Conservation (phyloP, 92 coral and sea anemone genomes). For the Porites evermanni region DNA sequence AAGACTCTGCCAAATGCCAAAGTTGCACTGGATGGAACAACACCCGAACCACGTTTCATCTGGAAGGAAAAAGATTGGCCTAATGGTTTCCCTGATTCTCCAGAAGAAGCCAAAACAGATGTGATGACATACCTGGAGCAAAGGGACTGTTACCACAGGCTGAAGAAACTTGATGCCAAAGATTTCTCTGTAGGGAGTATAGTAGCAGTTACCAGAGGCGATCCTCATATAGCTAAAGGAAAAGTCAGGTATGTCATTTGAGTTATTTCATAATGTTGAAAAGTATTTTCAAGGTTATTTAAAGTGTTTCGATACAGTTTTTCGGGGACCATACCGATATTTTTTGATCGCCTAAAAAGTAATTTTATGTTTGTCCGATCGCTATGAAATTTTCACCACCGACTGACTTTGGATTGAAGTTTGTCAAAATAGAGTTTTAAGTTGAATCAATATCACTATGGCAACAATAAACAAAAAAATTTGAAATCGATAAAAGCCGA, state of each 20-base stretch:
- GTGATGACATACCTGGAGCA: slow-evolving; percentile 94
- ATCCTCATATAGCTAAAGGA: slow-evolving; percentile 87
- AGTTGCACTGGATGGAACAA: slow-evolving; percentile 69
- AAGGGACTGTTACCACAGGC: slow-evolving; percentile 85
- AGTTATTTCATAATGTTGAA: background rate
- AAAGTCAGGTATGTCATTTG: slow-evolving; percentile 75
- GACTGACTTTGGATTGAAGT: too few relatives aligned
- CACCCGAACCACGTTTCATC: slow-evolving; percentile 87
- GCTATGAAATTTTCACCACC: too few relatives aligned
- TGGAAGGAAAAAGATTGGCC: slow-evolving; percentile 93
- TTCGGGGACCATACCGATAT: too few relatives aligned
- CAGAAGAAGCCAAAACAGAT: slow-evolving; percentile 90
- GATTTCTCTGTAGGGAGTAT: slow-evolving; percentile 96
- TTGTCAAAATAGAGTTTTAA: too few relatives aligned
- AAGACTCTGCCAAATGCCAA: slow-evolving; percentile 92
- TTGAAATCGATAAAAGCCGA: too few relatives aligned
- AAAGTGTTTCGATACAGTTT: too few relatives aligned
- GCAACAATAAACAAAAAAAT: too few relatives aligned
- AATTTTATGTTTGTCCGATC: too few relatives aligned
- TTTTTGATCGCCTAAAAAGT: too few relatives aligned
- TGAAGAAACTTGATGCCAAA: slow-evolving; percentile 77
- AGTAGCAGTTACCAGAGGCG: slow-evolving; percentile 97
- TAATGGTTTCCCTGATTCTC: slow-evolving; percentile 82
- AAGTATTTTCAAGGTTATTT: too few relatives aligned
- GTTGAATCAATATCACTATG: too few relatives aligned